Evolutionary conservation across 1,140 invertebrate genomes (phyloP).

Genomic region (Rhopalosiphum maidis): DNA sequence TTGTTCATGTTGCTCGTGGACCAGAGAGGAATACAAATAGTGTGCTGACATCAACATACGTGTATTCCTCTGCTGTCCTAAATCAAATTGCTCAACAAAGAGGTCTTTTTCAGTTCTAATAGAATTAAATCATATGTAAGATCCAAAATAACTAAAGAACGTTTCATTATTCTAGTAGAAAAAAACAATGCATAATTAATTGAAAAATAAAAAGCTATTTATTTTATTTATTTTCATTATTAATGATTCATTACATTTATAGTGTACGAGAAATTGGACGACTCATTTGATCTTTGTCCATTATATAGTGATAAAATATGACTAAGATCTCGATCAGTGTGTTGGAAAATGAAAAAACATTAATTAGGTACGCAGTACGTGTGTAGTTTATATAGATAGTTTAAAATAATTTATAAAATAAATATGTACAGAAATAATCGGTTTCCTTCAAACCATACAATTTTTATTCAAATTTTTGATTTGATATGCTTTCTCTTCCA

Average conservation of each 20-base stretch:
- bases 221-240: background rate
- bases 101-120: too few relatives aligned
- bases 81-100: too few relatives aligned
- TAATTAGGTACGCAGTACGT: background rate
- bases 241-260: background rate
- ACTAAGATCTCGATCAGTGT: background rate
- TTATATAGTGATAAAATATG: background rate
- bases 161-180: too few relatives aligned
- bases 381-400: background rate
- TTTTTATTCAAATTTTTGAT: constrained; percentile 8
- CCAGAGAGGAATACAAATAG: too few relatives aligned
- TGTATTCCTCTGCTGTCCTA: too few relatives aligned
- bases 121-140: too few relatives aligned
- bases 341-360: background rate
- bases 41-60: too few relatives aligned
- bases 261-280: background rate
- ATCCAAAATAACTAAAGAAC: too few relatives aligned
- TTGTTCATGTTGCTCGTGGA: too few relatives aligned
- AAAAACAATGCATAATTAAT: too few relatives aligned
- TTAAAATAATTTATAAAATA: background rate
- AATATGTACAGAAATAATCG: background rate
- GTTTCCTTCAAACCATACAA: background rate
- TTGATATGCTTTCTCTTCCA: background rate
- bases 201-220: too few relatives aligned
- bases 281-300: background rate